phyloP scores from a whole-genome alignment of 1,140 invertebrate species.

The Ceratitis capitata region DNA sequence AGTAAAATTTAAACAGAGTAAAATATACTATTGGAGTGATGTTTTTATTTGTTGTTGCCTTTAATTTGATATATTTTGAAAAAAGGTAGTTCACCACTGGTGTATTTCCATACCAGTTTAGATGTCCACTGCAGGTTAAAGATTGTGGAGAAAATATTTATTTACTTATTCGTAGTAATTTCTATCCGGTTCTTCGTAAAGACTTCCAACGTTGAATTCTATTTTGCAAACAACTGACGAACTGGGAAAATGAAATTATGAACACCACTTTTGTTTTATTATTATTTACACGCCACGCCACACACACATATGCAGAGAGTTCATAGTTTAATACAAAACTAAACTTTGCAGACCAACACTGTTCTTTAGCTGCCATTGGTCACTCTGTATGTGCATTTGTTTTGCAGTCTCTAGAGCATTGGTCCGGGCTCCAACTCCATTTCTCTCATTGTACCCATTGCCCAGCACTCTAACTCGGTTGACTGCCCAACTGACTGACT shows the following conservation, averaged over 20 bases:
- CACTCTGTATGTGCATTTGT: background rate
- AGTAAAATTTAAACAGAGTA: too few relatives aligned
- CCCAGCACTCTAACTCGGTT: background rate
- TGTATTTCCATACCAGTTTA: too few relatives aligned
- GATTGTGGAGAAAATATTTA: too few relatives aligned
- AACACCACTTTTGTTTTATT: background rate
- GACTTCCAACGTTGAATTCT: background rate
- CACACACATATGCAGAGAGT: background rate
- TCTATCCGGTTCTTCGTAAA: background rate
- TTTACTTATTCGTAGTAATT: background rate
- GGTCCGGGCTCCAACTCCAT: background rate
- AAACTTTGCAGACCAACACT: background rate
- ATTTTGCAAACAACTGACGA: background rate
- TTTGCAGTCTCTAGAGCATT: background rate
- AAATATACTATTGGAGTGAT: too few relatives aligned
- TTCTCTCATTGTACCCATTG: too few relatives aligned
- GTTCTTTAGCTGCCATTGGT: background rate
- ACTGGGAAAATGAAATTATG: conserved; percentile 16
- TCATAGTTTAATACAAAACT: background rate
- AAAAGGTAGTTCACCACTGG: too few relatives aligned
- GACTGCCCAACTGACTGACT: conserved; percentile 24
- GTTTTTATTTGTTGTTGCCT: too few relatives aligned
- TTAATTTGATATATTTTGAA: too few relatives aligned
- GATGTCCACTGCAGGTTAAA: too few relatives aligned
- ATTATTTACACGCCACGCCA: background rate